Evolutionary conservation across 2,888 invertebrate genomes (phyloP), one percentile per base, ranked within the genome.

Genomic region (Apamea crenata): DNA sequence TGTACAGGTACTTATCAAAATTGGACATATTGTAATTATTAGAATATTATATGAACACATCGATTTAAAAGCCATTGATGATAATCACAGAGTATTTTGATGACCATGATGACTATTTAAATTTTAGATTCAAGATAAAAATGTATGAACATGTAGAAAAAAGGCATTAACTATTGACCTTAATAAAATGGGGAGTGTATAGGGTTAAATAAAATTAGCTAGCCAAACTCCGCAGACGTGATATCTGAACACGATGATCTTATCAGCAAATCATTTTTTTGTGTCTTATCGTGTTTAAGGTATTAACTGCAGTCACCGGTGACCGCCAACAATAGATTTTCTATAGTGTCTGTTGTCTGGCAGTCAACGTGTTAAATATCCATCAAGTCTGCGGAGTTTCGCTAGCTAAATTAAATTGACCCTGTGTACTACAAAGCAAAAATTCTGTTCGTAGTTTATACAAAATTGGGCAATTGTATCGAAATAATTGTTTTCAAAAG

Each of bases 61-160:
- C 63, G 4, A 78, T 82, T 74, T 68, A 56, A 81, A 84, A 85
- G 44, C 47, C 53, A 77, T 47, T 68, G 29, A 74, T 47, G 59
- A 44, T 59, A 63, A 59, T 68, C 32, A 40, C 53, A 25, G 4
- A 47, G 29, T 77, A 74, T 71, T 77, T 40, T 65, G 40, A 44
- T 21, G n/a, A 63, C 16, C n/a, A 66, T 40, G 18, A 72, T 25
- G 50, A 25, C 72, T 65, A 78, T 74, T 32, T 10, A 32, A 36
- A 50, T 75, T 65, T 76, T 67, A 44, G 47, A 85, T 74, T 59
- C 50, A 59, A 77, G 53, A 77, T 84, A 78, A 14, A 50, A 81
- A 68, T 66, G 56, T 75, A 32, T 40, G 67, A 74, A 81, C 40
- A 44, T 29, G 66, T 66, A 66, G 16, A 61, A 32, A 74, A 63